Percentiles rank a stretch among this genome's conserved stretches.
phyloP scores from a whole-genome alignment of 2,113 vertebrate species.

The Heteronetta atricapilla region DNA sequence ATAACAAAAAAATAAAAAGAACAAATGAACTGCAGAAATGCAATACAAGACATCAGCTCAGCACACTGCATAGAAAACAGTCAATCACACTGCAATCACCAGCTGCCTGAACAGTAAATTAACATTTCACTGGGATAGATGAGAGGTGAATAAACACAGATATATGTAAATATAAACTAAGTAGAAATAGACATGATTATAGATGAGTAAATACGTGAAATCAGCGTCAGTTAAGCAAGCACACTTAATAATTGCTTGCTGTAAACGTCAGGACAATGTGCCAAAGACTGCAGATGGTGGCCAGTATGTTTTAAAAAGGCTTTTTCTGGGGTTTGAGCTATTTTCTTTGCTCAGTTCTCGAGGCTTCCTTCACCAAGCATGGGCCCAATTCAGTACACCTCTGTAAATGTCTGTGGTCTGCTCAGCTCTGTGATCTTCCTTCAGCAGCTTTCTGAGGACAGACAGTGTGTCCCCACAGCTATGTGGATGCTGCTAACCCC shows the following conservation, averaged over 20 bases:
- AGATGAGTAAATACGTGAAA: slow-evolving; percentile 65
- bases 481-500: fast-evolving
- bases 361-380: neutral
- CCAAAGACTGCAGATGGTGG: neutral
- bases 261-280: slow-evolving; percentile 23
- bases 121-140: slow-evolving; percentile 46
- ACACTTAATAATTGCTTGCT: slow-evolving; percentile 45
- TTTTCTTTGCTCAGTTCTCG: neutral
- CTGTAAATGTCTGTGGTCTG: neutral
- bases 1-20: slow-evolving; percentile 64
- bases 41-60: slow-evolving; percentile 23
- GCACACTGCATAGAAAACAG: slow-evolving; percentile 24
- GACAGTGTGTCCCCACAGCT: fast-evolving
- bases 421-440: neutral
- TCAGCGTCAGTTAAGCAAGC: slow-evolving; percentile 62
- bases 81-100: slow-evolving; percentile 54
- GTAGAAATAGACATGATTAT: slow-evolving; percentile 62
- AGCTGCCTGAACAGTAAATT: slow-evolving; percentile 39
- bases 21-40: slow-evolving; percentile 45
- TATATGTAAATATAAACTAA: slow-evolving; percentile 67
- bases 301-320: neutral
- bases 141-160: slow-evolving; percentile 60
- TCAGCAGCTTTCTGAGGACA: neutral
- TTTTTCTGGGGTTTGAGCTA: neutral
- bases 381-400: neutral